These are phyloP conservation scores for Drosophila nigricruria DNA, from an alignment of 2,888 invertebrate genomes.

Conservation along the genomic window DNA sequence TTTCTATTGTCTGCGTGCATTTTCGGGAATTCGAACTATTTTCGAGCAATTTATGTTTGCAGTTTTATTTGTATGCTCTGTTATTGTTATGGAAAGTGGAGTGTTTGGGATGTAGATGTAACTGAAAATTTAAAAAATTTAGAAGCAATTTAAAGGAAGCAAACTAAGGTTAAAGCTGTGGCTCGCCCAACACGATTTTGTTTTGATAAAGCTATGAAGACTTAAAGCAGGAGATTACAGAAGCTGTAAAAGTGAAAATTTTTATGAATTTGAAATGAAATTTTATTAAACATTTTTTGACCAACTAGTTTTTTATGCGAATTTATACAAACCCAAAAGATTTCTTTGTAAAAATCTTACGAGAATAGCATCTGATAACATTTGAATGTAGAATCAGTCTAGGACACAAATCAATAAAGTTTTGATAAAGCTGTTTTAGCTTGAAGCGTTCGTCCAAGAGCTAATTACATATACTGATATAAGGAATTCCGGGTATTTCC, in stretches of 20 bases:
- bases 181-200: background rate
- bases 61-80: background rate
- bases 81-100: background rate
- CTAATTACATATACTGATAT: background rate
- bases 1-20: slow-evolving; percentile 51
- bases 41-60: slow-evolving; percentile 33
- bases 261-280: background rate
- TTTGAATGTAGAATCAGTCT: background rate
- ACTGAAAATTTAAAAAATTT: too few relatives aligned
- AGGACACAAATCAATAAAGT: background rate
- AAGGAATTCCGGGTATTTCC: background rate
- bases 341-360: too few relatives aligned
- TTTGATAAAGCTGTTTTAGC: background rate
- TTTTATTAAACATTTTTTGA: background rate
- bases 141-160: background rate
- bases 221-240: background rate
- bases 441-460: background rate
- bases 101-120: background rate
- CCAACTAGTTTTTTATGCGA: too few relatives aligned
- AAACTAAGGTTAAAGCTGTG: background rate
- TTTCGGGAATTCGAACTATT: slow-evolving; percentile 23
- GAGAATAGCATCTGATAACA: too few relatives aligned
- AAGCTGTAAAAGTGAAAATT: background rate
- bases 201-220: background rate
- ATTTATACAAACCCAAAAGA: too few relatives aligned